Evolutionary conservation across 1,140 invertebrate genomes (phyloP).

Genomic region (Hirudo medicinalis): DNA sequence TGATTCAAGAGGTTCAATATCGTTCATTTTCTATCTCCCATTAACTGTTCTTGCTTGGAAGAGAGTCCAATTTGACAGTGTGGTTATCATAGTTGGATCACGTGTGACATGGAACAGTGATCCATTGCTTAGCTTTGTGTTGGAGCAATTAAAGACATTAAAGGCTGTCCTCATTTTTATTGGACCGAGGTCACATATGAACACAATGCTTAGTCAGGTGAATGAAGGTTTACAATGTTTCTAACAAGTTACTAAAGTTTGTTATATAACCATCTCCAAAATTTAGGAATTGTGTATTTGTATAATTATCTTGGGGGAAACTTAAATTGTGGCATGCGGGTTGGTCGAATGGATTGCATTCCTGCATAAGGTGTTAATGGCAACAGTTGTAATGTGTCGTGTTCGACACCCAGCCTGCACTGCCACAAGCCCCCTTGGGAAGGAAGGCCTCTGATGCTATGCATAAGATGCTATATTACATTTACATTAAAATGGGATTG

Average conservation of each 20-base stretch:
- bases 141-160: not conserved
- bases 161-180: conserved; percentile 4
- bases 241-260: not conserved
- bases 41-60: conserved; percentile 17
- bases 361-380: too few species aligned
- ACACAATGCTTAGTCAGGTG: conserved; percentile 13
- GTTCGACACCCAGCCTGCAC: too few species aligned
- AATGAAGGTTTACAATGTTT: too few species aligned
- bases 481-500: too few species aligned
- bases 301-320: not conserved
- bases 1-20: not conserved
- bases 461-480: too few species aligned
- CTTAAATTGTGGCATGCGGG: not conserved
- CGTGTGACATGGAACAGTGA: not conserved
- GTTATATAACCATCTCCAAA: not conserved
- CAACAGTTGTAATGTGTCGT: too few species aligned
- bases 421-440: too few species aligned
- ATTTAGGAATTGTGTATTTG: not conserved
- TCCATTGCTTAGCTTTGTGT: conserved; percentile 3
- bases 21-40: conserved; percentile 16
- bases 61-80: conserved; percentile 3
- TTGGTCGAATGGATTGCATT: too few species aligned
- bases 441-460: too few species aligned
- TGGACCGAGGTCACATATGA: not conserved
- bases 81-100: conserved; percentile 15